Evolutionary conservation across 2,113 vertebrate genomes (phyloP).

Genomic region (Chloebia gouldiae): DNA sequence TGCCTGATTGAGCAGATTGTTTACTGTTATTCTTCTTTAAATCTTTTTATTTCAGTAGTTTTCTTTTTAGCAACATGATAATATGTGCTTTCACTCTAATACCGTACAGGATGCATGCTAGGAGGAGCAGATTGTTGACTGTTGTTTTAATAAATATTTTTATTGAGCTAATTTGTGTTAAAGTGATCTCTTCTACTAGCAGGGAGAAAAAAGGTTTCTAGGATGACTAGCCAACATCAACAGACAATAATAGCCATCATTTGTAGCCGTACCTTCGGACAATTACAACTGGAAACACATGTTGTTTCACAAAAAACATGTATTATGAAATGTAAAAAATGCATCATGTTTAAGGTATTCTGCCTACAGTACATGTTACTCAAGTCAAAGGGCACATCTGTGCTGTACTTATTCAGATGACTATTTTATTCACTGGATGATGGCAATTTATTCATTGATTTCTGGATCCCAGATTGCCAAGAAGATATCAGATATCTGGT

Average conservation of each 20-base stretch:
- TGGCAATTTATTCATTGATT: slow-evolving; percentile 60
- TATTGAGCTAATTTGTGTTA: slow-evolving; percentile 40
- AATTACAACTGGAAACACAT: neutral
- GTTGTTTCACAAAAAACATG: neutral
- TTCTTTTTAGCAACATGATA: slow-evolving; percentile 15
- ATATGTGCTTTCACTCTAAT: slow-evolving; percentile 11
- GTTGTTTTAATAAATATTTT: slow-evolving; percentile 60
- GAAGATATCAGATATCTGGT: slow-evolving; percentile 16
- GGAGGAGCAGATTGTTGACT: slow-evolving; percentile 56
- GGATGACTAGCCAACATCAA: slow-evolving; percentile 4
- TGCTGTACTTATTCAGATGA: slow-evolving; percentile 1
- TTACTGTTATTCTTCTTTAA: neutral
- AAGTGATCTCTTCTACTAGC: neutral
- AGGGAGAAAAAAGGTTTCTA: neutral
- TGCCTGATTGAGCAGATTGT: slow-evolving; percentile 21
- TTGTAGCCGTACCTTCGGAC: neutral
- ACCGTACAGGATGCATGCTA: neutral
- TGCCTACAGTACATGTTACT: neutral
- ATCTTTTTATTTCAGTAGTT: slow-evolving; percentile 16
- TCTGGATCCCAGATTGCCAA: slow-evolving; percentile 28
- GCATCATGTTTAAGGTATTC: slow-evolving; percentile 42
- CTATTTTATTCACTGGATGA: slow-evolving; percentile 19
- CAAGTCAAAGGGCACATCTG: slow-evolving; percentile 50
- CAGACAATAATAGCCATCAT: neutral
- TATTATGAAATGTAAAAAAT: neutral